Evolutionary conservation across 2,888 invertebrate species (phyloP).

Genomic region (Leptothorax acervorum): DNA sequence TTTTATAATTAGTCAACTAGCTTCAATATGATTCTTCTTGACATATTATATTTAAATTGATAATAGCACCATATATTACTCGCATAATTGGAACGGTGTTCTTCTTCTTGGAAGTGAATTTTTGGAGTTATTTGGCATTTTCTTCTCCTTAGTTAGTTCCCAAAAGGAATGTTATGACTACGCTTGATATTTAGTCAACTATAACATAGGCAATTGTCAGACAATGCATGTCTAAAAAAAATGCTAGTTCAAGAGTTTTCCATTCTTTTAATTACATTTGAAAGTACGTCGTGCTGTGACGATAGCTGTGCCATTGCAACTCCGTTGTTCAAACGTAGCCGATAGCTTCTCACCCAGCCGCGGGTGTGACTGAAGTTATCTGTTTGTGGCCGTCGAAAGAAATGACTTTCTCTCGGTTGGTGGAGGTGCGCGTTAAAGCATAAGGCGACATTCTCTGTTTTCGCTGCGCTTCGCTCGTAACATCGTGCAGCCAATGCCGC

Average conservation of each 20-base stretch:
- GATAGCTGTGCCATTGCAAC: background rate
- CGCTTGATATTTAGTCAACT: background rate
- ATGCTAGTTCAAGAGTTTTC: background rate
- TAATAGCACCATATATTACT: background rate
- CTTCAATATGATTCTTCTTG: background rate
- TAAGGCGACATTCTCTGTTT: constrained; percentile 29
- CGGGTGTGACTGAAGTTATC: constrained; percentile 12
- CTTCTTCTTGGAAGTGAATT: background rate
- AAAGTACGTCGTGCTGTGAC: background rate
- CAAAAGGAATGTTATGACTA: background rate
- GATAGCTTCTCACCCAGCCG: background rate
- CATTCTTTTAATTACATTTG: background rate
- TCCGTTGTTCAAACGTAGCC: constrained; percentile 26
- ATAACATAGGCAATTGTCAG: background rate
- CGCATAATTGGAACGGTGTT: background rate
- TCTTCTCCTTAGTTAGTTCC: background rate
- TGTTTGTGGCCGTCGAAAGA: constrained; percentile 30
- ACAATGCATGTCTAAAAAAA: background rate
- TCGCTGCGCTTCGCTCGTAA: constrained; percentile 38
- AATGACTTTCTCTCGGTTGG: constrained; percentile 64
- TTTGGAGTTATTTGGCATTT: background rate
- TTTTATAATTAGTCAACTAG: background rate
- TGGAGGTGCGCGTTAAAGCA: constrained; percentile 13
- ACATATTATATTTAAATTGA: background rate
- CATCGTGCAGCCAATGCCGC: constrained; percentile 52